Evolutionary conservation across 2,888 invertebrate species (phyloP).

Genomic region (Trimorus sp.): DNA sequence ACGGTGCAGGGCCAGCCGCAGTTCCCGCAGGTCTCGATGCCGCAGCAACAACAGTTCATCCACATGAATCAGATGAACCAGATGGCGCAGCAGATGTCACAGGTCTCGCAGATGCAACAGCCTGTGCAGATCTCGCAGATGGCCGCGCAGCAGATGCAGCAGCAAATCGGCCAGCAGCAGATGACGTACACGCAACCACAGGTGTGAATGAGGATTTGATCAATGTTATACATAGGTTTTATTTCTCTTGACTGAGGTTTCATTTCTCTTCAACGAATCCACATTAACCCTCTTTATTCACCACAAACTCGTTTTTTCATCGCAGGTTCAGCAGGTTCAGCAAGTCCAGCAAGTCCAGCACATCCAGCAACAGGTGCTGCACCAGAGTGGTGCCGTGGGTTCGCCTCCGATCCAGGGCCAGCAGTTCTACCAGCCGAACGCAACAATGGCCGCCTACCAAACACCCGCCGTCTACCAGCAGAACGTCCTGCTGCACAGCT

Average conservation of each 20-base stretch:
- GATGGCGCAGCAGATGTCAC: slow-evolving; percentile 83
- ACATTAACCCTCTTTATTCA: no score
- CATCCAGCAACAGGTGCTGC: slow-evolving; percentile 70
- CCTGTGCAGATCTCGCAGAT: slow-evolving; percentile 77
- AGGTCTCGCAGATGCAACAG: slow-evolving; percentile 83
- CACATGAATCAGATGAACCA: slow-evolving; percentile 81
- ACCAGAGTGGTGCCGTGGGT: slow-evolving; percentile 74
- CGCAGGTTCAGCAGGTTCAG: neutral
- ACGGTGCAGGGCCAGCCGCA: slow-evolving; percentile 79
- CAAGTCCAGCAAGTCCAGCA: slow-evolving; percentile 58
- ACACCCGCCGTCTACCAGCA: slow-evolving; percentile 73
- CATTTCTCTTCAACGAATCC: no score
- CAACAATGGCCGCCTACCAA: slow-evolving; percentile 70
- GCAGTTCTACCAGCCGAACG: slow-evolving; percentile 74
- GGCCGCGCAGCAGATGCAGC: slow-evolving; percentile 73
- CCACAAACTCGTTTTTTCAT: no score
- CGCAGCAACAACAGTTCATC: slow-evolving; percentile 82
- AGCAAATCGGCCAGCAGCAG: slow-evolving; percentile 70
- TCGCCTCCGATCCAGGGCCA: slow-evolving; percentile 75
- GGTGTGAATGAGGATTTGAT: slow-evolving; percentile 64
- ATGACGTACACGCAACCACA: slow-evolving; percentile 75
- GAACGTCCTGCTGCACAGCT: slow-evolving; percentile 75
- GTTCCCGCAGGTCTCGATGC: slow-evolving; percentile 75
- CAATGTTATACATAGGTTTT: no score
- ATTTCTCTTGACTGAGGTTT: no score